phyloP scores from a whole-genome alignment of 23 tunicate genomes.

The Ascidia mentula region DNA sequence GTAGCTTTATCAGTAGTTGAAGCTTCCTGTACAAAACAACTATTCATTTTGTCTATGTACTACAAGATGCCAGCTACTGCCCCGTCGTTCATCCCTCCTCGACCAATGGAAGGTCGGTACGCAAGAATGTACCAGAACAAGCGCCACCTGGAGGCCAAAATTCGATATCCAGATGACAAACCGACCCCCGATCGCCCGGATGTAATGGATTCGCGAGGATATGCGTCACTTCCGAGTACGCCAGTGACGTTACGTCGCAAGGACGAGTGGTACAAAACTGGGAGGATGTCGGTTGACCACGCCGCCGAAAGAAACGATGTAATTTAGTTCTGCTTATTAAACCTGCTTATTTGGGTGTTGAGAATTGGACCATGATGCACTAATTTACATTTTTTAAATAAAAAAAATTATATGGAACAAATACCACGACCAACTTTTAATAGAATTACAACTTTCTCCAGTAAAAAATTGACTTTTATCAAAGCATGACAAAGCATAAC shows the following conservation, averaged over 20 bases:
- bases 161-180: conserved; percentile 75
- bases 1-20: too few relatives aligned
- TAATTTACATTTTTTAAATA: too few relatives aligned
- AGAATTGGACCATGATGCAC: too few relatives aligned
- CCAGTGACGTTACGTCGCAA: conserved; percentile 20
- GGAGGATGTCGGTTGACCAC: conserved; percentile 40
- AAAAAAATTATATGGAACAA: too few relatives aligned
- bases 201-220: conserved; percentile 64
- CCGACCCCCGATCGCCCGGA: conserved; percentile 62
- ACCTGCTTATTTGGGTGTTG: too few relatives aligned
- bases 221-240: conserved; percentile 59
- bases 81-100: conserved; percentile 53
- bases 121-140: conserved; percentile 74
- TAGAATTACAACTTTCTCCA: too few relatives aligned
- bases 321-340: neutral
- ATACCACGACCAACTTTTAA: too few relatives aligned
- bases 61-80: conserved; percentile 62
- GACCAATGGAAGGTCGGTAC: conserved; percentile 85
- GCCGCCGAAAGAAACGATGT: conserved; percentile 8
- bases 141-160: conserved; percentile 38
- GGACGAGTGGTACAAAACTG: conserved; percentile 63
- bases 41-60: too few relatives aligned
- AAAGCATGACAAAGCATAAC: too few relatives aligned
- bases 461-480: too few relatives aligned
- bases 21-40: too few relatives aligned